Base-by-base conservation (phyloP, 2,113 vertebrate genomes). In the Albula glossodonta region DNA sequence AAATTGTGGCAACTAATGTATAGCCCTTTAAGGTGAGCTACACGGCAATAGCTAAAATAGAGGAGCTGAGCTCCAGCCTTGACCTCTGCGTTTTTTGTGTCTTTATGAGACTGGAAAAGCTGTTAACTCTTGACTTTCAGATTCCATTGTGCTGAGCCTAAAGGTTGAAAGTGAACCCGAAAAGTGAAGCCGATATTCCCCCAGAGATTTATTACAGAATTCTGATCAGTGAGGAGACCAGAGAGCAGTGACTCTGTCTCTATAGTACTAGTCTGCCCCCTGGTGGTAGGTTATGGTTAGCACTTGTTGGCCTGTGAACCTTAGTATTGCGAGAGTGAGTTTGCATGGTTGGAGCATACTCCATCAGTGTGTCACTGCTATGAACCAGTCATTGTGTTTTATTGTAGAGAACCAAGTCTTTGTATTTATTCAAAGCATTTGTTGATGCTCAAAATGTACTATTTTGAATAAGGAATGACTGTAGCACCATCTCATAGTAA, bases 71-170 rank as follows among this genome's bases (percentile, higher is more conserved):
- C 31, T 41, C 31, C 31, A 1, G 31, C 31, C 31, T 41, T 41
- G 31, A 0, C 41, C 56, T 82, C 25, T 17, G 78, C 89, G 85
- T 86, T 85, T 83, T 81, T 88, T 50, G 80, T 31, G 56, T 51
- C 41, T 84, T 83, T 87, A 49, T 82, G 84, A 31, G 70, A 15
- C 51, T 85, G 86, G 74, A 88, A 86, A 86, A 86, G 70, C 63
- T 81, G 63, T 86, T 86, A 82, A 66, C 70, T 84, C 51, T 82
- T 79, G 77, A 84, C 81, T 57, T 86, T 51, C 81, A 82, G 77
- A 85, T 85, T 88, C 82, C 50, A 19, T 31, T 79, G 50, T 77
- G 66, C 77, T 84, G 60, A 83, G 87, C 80, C 60, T 84, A 66
- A 53, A 86, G 78, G 74, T 80, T 50, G 57, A 19, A 49, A 74